Evolutionary conservation across 2,113 vertebrate species (phyloP).

Genomic region (Willisornis vidua): DNA sequence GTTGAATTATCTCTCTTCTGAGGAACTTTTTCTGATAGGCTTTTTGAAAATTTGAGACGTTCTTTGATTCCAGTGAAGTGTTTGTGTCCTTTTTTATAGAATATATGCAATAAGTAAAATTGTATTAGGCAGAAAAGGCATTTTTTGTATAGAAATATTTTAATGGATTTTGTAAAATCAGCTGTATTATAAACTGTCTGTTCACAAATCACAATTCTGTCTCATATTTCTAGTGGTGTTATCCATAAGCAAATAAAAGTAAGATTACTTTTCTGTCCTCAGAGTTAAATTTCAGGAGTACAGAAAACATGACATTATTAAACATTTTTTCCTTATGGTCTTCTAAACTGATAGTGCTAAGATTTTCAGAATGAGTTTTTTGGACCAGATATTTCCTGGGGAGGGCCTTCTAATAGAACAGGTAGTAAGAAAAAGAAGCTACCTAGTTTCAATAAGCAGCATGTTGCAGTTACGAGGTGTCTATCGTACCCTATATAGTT

Average conservation of each 20-base stretch:
- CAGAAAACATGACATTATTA: not conserved
- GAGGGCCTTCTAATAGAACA: not conserved
- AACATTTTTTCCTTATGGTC: not conserved
- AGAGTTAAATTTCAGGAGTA: not conserved
- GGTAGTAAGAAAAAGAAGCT: not conserved
- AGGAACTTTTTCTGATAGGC: not conserved
- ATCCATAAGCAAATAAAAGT: not conserved
- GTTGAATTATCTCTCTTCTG: not conserved
- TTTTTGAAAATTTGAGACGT: not conserved
- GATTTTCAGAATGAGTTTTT: not conserved
- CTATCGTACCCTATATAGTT: not conserved
- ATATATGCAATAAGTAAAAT: not conserved
- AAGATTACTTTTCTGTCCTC: not conserved
- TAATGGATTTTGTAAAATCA: not conserved
- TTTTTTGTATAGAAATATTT: not conserved
- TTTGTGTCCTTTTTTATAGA: conserved; percentile 39
- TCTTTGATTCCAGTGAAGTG: not conserved
- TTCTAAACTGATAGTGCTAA: not conserved
- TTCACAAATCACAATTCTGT: not conserved
- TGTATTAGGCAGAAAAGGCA: not conserved
- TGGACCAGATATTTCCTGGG: not conserved
- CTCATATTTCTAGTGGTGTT: not conserved
- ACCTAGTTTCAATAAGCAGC: not conserved
- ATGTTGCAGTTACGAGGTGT: not conserved
- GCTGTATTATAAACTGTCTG: not conserved